A percentile compares a stretch with the other conserved stretches of the same genome.
Evolutionary conservation across 2,888 invertebrate genomes (phyloP).

Genomic region (Fragum sueziense): DNA sequence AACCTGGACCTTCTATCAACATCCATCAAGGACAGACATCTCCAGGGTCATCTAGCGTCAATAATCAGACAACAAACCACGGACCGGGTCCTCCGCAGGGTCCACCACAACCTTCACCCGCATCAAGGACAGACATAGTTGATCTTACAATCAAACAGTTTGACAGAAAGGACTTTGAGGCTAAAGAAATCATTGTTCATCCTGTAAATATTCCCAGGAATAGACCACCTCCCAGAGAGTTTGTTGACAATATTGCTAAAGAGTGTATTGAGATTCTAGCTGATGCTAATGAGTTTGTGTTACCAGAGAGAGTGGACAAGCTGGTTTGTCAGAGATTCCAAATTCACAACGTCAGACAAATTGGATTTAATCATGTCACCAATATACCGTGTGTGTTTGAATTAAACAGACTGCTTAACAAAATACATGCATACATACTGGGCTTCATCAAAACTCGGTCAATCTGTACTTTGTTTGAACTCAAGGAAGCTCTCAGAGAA

Average conservation of each 20-base stretch:
- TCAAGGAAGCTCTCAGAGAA: slow-evolving; percentile 70
- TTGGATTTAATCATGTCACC: slow-evolving; percentile 52
- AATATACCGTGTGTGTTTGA: slow-evolving; percentile 71
- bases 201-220: slow-evolving; percentile 45
- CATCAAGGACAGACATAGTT: slow-evolving; percentile 22
- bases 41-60: neutral
- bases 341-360: slow-evolving; percentile 41
- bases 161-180: slow-evolving; percentile 60
- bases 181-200: slow-evolving; percentile 49
- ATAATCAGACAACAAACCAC: neutral
- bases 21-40: neutral
- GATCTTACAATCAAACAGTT: slow-evolving; percentile 42
- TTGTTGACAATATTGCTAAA: slow-evolving; percentile 71
- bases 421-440: slow-evolving; percentile 75
- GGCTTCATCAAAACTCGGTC: slow-evolving; percentile 75
- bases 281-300: slow-evolving; percentile 75
- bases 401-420: slow-evolving; percentile 65
- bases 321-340: slow-evolving; percentile 69
- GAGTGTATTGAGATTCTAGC: slow-evolving; percentile 77
- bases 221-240: slow-evolving; percentile 49
- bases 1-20: neutral
- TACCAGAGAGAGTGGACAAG: slow-evolving; percentile 71
- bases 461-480: slow-evolving; percentile 76
- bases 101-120: too few relatives aligned
- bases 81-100: neutral